Evolutionary conservation across 2,113 vertebrate genomes (phyloP).

Genomic region (Egretta garzetta): DNA sequence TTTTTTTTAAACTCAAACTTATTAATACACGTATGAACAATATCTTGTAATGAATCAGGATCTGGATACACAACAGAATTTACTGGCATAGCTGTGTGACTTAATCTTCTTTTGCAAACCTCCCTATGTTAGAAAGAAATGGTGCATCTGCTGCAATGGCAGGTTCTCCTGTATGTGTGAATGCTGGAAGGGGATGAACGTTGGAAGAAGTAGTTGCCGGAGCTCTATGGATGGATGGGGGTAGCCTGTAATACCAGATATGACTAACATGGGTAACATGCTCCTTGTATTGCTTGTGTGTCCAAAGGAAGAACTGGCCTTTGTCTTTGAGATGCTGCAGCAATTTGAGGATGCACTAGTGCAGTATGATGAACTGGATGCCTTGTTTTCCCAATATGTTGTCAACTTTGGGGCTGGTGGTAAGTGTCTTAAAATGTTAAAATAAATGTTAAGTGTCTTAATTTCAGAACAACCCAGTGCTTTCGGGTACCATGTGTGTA

Average conservation of each 20-base stretch:
- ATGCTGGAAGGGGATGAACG: not conserved
- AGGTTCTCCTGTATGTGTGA: not conserved
- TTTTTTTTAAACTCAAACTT: not conserved
- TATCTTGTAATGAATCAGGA: not conserved
- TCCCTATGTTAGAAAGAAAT: not conserved
- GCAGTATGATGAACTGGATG: conserved; percentile 98
- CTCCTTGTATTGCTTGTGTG: not conserved
- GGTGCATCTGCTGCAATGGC: not conserved
- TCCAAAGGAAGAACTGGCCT: conserved; percentile 93
- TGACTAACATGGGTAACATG: not conserved
- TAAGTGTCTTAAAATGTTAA: conserved; percentile 62
- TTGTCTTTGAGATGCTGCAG: conserved; percentile 99
- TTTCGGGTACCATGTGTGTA: not conserved
- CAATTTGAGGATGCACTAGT: conserved; percentile 97
- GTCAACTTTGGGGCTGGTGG: conserved; percentile 98
- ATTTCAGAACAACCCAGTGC: not conserved
- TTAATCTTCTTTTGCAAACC: not conserved
- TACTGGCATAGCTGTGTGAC: not conserved
- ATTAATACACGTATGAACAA: not conserved
- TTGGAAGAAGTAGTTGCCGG: not conserved
- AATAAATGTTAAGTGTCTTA: not conserved
- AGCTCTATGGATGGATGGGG: not conserved
- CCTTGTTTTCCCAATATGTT: conserved; percentile 97
- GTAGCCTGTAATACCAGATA: not conserved
- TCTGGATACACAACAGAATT: not conserved